Evolutionary conservation across 2,888 invertebrate genomes (phyloP).

Genomic region (Spodoptera exigua): DNA sequence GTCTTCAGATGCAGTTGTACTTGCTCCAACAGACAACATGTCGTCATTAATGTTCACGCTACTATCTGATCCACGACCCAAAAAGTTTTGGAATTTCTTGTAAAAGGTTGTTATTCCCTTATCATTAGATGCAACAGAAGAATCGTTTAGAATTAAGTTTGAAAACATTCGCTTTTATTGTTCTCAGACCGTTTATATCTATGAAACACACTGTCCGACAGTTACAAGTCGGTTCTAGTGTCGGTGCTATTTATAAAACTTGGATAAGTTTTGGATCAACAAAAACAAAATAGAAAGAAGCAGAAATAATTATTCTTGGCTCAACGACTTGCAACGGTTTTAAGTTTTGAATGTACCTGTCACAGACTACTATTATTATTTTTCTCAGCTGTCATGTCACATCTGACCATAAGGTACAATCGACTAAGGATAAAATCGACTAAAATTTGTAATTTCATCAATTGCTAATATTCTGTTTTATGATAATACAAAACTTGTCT

Average conservation of each 20-base stretch:
- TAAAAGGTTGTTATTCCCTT: constrained; percentile 70
- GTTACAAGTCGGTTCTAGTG: constrained; percentile 11
- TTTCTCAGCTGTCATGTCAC: constrained; percentile 1
- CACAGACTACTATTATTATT: constrained; percentile 28
- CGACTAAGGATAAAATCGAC: constrained; percentile 18
- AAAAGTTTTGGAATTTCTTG: constrained; percentile 70
- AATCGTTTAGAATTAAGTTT: constrained; percentile 65
- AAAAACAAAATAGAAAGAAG: constrained; percentile 58
- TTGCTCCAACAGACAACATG: constrained; percentile 73
- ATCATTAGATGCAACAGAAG: constrained; percentile 64
- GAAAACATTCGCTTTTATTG: constrained; percentile 73
- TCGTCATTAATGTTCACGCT: constrained; percentile 54
- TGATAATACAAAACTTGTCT: too few species aligned
- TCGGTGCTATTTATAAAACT: constrained; percentile 36
- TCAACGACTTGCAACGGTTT: constrained; percentile 67
- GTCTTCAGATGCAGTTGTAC: constrained; percentile 72
- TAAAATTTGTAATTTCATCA: neutral
- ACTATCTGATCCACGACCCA: constrained; percentile 62
- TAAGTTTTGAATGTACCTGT: constrained; percentile 54
- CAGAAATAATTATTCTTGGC: constrained; percentile 49
- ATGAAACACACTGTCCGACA: constrained; percentile 24
- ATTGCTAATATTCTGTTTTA: too few species aligned
- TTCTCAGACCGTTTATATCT: constrained; percentile 14
- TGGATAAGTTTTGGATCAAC: constrained; percentile 43
- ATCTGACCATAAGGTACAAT: constrained; percentile 17